Evolutionary conservation across 2,888 invertebrate species (phyloP).

Genomic region (Leptinotarsa rubiginosa): DNA sequence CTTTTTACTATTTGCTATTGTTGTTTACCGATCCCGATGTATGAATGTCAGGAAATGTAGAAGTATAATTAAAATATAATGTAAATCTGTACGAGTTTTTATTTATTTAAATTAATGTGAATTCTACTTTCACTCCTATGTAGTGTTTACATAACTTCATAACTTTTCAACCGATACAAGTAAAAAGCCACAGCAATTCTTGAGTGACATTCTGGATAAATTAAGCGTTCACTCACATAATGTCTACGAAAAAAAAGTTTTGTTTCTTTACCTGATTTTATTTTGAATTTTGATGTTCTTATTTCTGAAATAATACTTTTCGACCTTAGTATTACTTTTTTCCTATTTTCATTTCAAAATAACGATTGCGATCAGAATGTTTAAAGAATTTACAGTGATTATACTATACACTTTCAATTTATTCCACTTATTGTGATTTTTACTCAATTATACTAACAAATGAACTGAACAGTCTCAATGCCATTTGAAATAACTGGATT

Average conservation of each 20-base stretch:
- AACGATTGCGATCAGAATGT: neutral
- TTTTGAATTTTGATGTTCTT: neutral
- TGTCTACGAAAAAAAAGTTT: no score
- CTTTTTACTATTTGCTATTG: neutral
- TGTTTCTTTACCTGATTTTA: neutral
- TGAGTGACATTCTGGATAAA: slow-evolving; percentile 3
- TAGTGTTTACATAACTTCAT: slow-evolving; percentile 2
- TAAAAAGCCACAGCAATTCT: slow-evolving; percentile 3
- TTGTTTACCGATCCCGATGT: neutral
- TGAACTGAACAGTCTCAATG: slow-evolving; percentile 31
- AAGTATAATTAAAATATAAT: neutral
- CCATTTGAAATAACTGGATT: slow-evolving; percentile 18
- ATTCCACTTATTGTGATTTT: slow-evolving; percentile 26
- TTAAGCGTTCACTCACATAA: no score
- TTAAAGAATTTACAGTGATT: neutral
- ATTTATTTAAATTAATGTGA: slow-evolving; percentile 25
- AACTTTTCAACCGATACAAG: slow-evolving; percentile 5
- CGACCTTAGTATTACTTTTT: neutral
- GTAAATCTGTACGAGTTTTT: neutral
- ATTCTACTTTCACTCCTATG: slow-evolving; percentile 26
- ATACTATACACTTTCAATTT: slow-evolving; percentile 7
- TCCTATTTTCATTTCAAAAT: neutral
- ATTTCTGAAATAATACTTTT: neutral
- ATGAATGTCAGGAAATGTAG: neutral
- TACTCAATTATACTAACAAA: slow-evolving; percentile 28